Evolutionary conservation across 2,888 invertebrate genomes (phyloP).

Genomic region (Lydus trimaculatus): DNA sequence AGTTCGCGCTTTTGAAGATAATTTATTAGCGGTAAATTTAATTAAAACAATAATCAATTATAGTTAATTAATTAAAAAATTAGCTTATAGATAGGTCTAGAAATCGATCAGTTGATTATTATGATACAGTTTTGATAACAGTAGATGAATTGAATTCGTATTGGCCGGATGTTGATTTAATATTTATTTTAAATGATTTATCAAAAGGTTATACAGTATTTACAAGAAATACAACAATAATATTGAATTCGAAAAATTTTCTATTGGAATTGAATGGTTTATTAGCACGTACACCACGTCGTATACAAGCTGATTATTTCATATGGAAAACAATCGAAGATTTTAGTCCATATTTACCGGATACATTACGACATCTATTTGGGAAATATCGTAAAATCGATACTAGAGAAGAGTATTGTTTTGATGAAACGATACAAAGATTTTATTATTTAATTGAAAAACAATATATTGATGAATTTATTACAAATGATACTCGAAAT

Average conservation of each 20-base stretch:
- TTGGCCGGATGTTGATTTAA: slow-evolving; percentile 59
- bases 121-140: slow-evolving; percentile 53
- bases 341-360: slow-evolving; percentile 40
- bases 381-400: slow-evolving; percentile 65
- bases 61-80: slow-evolving; percentile 9
- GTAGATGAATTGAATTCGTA: slow-evolving; percentile 58
- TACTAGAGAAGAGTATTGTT: slow-evolving; percentile 69
- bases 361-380: slow-evolving; percentile 37
- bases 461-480: slow-evolving; percentile 43
- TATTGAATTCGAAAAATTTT: slow-evolving; percentile 61
- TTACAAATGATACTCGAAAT: slow-evolving; percentile 32
- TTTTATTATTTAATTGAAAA: slow-evolving; percentile 44
- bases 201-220: slow-evolving; percentile 50
- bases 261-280: slow-evolving; percentile 47
- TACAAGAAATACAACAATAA: slow-evolving; percentile 57
- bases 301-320: slow-evolving; percentile 49
- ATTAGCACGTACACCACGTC: slow-evolving; percentile 38
- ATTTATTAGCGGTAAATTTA: slow-evolving; percentile 27
- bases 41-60: neutral
- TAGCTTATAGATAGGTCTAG: slow-evolving; percentile 14
- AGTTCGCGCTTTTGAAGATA: slow-evolving; percentile 39
- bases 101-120: slow-evolving; percentile 3
- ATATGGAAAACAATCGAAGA: slow-evolving; percentile 45
- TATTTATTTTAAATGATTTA: slow-evolving; percentile 60
- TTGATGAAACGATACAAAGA: slow-evolving; percentile 25